A percentile compares a stretch with the other conserved stretches of the same genome.
Conservation (phyloP, 2,113 vertebrate species). For the Rhinopithecus roxellana region DNA sequence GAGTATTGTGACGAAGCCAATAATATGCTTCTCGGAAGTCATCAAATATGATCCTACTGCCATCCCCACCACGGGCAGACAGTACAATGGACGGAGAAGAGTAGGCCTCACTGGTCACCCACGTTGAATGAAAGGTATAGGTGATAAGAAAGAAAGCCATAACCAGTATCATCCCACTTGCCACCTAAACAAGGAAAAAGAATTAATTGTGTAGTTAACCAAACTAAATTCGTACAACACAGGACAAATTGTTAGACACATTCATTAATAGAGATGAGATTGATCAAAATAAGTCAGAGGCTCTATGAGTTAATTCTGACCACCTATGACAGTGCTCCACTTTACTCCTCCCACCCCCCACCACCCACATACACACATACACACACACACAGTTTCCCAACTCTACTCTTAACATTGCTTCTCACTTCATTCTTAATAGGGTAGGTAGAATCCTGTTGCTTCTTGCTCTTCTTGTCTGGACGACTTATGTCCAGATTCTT, state of each 20-base stretch:
- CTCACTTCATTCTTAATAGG: conserved; percentile 97
- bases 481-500: conserved; percentile 98
- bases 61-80: conserved; percentile 95
- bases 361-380: accelerated
- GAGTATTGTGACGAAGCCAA: conserved; percentile 99
- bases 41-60: conserved; percentile 98
- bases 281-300: neutral
- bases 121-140: conserved; percentile 99
- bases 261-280: neutral
- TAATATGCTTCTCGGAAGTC: conserved; percentile 99
- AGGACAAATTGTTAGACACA: neutral
- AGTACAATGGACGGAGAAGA: conserved; percentile 98
- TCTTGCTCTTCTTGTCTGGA: conserved; percentile 96
- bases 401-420: neutral
- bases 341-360: neutral
- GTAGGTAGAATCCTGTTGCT: conserved; percentile 97
- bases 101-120: conserved; percentile 99
- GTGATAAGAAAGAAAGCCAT: conserved; percentile 99
- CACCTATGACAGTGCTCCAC: neutral
- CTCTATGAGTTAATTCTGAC: neutral
- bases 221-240: neutral
- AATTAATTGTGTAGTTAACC: neutral
- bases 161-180: conserved; percentile 98
- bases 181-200: conserved; percentile 85
- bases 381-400: neutral